These are phyloP conservation scores for Aurelia sp. DNA, from an alignment of 30 jellyfish, hydroid and myxozoan genomes.

Conservation along the genomic window DNA sequence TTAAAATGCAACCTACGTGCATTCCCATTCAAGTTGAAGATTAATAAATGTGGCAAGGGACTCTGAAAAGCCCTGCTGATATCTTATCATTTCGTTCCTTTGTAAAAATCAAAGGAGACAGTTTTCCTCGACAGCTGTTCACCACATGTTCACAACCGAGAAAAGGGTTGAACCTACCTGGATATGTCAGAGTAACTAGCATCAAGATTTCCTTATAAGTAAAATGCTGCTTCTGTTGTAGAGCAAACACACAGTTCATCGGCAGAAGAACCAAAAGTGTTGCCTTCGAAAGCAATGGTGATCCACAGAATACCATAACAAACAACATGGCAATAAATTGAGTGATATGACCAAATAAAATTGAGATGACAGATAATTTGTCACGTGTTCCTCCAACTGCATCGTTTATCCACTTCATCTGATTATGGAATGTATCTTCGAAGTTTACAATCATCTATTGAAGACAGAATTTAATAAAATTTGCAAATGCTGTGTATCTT, in stretches of 20 bases:
- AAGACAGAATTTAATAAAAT: not conserved
- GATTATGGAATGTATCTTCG: slow-evolving; percentile 69
- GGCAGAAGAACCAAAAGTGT: slow-evolving; percentile 76
- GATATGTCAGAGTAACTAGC: slow-evolving; percentile 63
- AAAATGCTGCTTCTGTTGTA: slow-evolving; percentile 63
- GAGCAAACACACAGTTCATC: slow-evolving; percentile 73
- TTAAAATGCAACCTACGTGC: no score
- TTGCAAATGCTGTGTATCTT: no score
- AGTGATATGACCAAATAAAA: slow-evolving; percentile 76
- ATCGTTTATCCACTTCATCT: slow-evolving; percentile 86
- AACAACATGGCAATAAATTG: slow-evolving; percentile 50
- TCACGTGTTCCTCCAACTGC: slow-evolving; percentile 94
- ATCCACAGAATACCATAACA: slow-evolving; percentile 63
- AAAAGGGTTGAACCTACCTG: slow-evolving; percentile 56
- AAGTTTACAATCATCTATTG: slow-evolving; percentile 79
- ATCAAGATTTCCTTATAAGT: slow-evolving; percentile 71
- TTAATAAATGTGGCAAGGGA: no score
- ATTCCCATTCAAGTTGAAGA: no score
- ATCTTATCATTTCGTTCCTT: no score
- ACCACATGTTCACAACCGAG: no score
- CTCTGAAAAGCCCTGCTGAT: no score
- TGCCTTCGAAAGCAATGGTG: slow-evolving; percentile 67
- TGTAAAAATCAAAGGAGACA: no score
- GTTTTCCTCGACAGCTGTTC: no score
- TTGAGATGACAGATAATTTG: slow-evolving; percentile 71